Base-by-base conservation (phyloP, 2,888 invertebrate genomes). In the Spialia ferax region DNA sequence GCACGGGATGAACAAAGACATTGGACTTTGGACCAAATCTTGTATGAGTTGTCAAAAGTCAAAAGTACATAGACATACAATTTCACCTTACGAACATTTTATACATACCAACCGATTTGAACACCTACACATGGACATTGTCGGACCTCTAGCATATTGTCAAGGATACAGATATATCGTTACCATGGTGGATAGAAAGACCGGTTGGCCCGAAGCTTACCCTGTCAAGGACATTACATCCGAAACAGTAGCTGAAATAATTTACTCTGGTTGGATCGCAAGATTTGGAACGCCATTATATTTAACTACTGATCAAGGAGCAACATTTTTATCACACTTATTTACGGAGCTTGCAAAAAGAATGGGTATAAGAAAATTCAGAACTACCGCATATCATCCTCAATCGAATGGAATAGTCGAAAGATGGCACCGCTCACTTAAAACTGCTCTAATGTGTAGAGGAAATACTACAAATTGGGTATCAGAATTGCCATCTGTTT, bases 401-500 rank as follows among this genome's bases (percentile, higher is more conserved):
- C 69, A 72, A 42, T 63, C 68, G 4, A 74, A 75, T 54, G 72
- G 73, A 8, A 5, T 52, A 20, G 50, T 73, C 0, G 72, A 76
- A 50, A 35, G 76, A 56, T 72, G 68, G 65, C 75, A 76, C 32
- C 32, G 76, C 0, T 66, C 74, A 11, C 48, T 75, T 2, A 75
- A 76, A 59, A 48, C 70, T 23, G 71, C 74, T 3, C 54, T 77
- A 5, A 71, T 57, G 61, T 70, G 10, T 23, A 59, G 29, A 32
- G 56, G 10, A 38, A 45, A 1, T 23, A 13, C 6, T 22, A 35
- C 3, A 7, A 15, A 59, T 1, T 75, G 84, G 71, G 68, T 54
- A 38, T 63, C 62, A 38, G 71, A 67, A 38, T 69, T 83, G 42
- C 81, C 81, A 1, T 70, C 73, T 15, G 75, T 79, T 3, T 67